Conservation (phyloP, 2,888 invertebrate genomes). For the Dioctria linearis region DNA sequence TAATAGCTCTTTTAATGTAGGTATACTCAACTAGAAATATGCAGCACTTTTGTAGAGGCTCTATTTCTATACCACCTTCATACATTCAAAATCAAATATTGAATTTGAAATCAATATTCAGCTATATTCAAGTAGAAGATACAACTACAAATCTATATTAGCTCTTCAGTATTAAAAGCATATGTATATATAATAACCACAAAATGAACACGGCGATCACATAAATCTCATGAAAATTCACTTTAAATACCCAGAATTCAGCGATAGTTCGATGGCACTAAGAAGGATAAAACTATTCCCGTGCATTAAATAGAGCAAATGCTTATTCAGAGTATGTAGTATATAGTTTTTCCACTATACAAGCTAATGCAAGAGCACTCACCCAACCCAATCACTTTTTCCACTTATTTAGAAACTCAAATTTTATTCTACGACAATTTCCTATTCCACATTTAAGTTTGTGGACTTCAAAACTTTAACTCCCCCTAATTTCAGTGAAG, state of each 20-base stretch:
- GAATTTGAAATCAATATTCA: background rate
- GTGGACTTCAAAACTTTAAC: conserved; percentile 16
- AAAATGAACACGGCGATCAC: background rate
- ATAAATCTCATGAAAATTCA: background rate
- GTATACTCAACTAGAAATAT: background rate
- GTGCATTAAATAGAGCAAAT: background rate
- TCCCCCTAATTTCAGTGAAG: conserved; percentile 11
- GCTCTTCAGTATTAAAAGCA: background rate
- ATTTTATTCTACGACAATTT: conserved; percentile 10
- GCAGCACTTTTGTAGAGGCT: background rate
- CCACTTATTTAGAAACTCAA: background rate
- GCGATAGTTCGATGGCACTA: background rate
- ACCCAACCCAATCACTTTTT: background rate
- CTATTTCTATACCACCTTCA: background rate
- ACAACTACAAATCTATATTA: background rate
- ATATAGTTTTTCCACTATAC: background rate
- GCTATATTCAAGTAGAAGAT: background rate
- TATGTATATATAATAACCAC: background rate
- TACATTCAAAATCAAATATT: background rate
- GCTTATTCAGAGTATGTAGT: background rate
- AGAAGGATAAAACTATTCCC: background rate
- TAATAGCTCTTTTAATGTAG: background rate
- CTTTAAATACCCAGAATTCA: background rate
- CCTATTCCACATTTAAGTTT: conserved; percentile 5
- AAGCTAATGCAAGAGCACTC: background rate